Base-by-base conservation (phyloP, 2,113 vertebrate genomes). In the Pteropus alecto region DNA sequence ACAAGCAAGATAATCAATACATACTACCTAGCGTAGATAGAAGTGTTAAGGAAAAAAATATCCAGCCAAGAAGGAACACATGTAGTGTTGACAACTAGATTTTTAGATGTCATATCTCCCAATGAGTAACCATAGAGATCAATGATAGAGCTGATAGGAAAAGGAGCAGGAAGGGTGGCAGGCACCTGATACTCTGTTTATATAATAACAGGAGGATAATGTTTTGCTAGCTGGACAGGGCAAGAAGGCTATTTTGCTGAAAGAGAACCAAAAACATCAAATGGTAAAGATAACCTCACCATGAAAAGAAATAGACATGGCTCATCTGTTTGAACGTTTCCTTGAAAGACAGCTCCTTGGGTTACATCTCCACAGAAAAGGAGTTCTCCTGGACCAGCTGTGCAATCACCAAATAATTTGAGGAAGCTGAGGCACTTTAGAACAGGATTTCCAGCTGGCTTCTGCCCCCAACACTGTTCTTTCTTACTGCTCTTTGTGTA, bases 161-260 rank as follows among this genome's bases (percentile, higher is more conserved):
- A 67, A 87, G 87, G 48, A 87, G 78, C 67, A 94, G 68, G 87
- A 68, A 76, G 81, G 7, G 38, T 70, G 28, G 91, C 79, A 87
- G 86, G 16, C 78, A 71, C 88, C 94, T 94, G 97, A 78, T 30
- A 71, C 93, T 87, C 92, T 76, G 73, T 83, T 73, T 96, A 18
- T 18, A 58, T 60, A 6, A 92, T 78, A 77, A 90, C 90, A 90
- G 78, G 68, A 96, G 63, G 19, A 81, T 22, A 54, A 38, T 58
- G 30, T 10, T 35, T 19, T 67, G 61, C 71, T 86, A 96, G 76
- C 82, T 97, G 81, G 74, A 33, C 89, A 41, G 85, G 33, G 3
- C 41, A 61, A 82, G 60, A 58, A 38, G 58, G 1, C 9, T 54
- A 18, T 83, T 13, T 0, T 73, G 81, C 82, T 81, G 82, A 93